Base-by-base conservation (phyloP, 2,888 invertebrate species). In the Rotaria macrura region DNA sequence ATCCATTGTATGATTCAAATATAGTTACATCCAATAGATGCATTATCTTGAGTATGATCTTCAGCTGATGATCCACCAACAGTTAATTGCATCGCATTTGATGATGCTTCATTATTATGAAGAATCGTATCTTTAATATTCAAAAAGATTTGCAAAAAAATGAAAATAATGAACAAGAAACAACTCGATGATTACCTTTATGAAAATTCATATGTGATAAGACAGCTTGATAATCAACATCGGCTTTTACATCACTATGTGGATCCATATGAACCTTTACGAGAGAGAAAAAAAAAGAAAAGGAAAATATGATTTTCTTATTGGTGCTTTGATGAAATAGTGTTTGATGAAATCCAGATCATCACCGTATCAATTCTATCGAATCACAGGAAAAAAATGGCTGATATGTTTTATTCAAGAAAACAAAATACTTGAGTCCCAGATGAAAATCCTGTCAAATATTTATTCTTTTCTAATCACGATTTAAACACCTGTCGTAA, bases 61-160 rank as follows among this genome's bases (percentile, higher is more conserved):
- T 52, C 49, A 10, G 10, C n/a, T 43, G 79, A 79, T 43, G 2
- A 25, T 43, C 43, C 7, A 12, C 25, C 20, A 43, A 43, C 25
- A 40, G 0, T 43, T 4, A 20, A 34, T 20, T 43, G 47, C 49
- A 20, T 74, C 52, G 9, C 17, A 49, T 23, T 10, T n/a, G 57
- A 52, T 49, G 34, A 85, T 25, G 57, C 38, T 34, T 49, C 65
- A 38, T 65, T 55, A 52, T 34, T 49, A 85, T 74, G 25, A n/a
- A 85, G 72, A 40, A 85, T 74, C 72, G 47, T 49, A 52, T 55
- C 84, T 52, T n/a, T n/a, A n/a, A n/a, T n/a, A n/a, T n/a, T n/a
- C n/a, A n/a, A n/a, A n/a, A n/a, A n/a, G n/a, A n/a, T n/a, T n/a
- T n/a, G n/a, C n/a, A n/a, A n/a, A n/a, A n/a, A n/a, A n/a, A n/a